phyloP scores from a whole-genome alignment of 1,140 invertebrate species.

The Leptoteleia sp. region DNA sequence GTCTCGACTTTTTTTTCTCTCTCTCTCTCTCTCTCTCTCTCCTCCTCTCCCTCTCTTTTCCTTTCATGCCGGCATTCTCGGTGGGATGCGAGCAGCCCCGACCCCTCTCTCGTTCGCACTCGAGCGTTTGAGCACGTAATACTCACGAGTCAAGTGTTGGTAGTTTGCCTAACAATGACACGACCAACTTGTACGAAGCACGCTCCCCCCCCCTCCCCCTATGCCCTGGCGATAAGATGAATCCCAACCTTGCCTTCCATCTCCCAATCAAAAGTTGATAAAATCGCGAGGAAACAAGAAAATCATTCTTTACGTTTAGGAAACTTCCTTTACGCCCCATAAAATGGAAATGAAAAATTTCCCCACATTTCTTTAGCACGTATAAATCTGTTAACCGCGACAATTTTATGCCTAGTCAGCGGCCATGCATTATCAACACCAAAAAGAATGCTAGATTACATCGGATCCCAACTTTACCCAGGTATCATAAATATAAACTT shows the following conservation, averaged over 20 bases:
- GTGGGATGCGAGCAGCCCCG: slow-evolving; percentile 14
- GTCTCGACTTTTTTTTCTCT: slow-evolving; percentile 55
- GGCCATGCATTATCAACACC: too few species aligned
- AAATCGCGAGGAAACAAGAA: not conserved
- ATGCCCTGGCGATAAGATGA: slow-evolving; percentile 20
- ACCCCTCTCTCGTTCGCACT: slow-evolving; percentile 26
- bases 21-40: slow-evolving; percentile 41
- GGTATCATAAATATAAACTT: too few species aligned
- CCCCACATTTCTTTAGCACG: too few species aligned
- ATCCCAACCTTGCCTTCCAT: slow-evolving; percentile 5
- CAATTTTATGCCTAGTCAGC: too few species aligned
- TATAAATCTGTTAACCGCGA: too few species aligned
- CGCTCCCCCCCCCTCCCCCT: slow-evolving; percentile 1
- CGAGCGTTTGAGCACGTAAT: slow-evolving; percentile 73
- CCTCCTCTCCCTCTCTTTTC: slow-evolving; percentile 38
- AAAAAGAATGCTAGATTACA: too few species aligned
- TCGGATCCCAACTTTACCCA: too few species aligned
- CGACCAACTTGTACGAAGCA: slow-evolving; percentile 27
- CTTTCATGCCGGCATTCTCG: too few species aligned
- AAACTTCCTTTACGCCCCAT: too few species aligned
- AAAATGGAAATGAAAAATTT: too few species aligned
- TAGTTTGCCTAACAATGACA: slow-evolving; percentile 76
- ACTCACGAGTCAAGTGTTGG: slow-evolving; percentile 69
- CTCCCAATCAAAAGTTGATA: not conserved
- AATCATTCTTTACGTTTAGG: too few species aligned